Evolutionary conservation across 1,140 invertebrate species (phyloP).

Genomic region (Caligus rogercresseyi): DNA sequence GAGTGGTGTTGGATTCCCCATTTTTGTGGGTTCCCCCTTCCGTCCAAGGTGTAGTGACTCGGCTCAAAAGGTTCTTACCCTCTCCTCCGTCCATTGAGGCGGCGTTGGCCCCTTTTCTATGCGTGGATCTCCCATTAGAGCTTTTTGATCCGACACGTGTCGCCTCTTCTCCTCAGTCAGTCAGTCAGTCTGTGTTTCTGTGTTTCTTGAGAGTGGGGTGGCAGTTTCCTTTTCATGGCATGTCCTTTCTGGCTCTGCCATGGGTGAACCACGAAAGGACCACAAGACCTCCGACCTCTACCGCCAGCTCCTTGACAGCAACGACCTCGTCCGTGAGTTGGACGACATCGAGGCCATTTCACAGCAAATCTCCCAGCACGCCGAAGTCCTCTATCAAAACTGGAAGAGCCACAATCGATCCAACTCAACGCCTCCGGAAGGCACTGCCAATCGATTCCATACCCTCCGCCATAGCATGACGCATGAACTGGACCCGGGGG

Average conservation of each 20-base stretch:
- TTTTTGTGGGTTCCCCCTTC: too few species aligned
- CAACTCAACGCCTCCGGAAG: background rate
- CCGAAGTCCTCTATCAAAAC: conserved; percentile 18
- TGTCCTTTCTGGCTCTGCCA: background rate
- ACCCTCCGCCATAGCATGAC: background rate
- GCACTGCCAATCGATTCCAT: background rate
- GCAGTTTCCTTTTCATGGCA: too few species aligned
- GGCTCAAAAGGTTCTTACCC: too few species aligned
- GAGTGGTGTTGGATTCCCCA: too few species aligned
- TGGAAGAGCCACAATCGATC: conserved; percentile 11
- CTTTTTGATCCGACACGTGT: background rate
- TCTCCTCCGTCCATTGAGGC: too few species aligned
- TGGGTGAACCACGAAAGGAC: background rate
- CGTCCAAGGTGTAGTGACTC: too few species aligned
- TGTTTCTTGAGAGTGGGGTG: too few species aligned
- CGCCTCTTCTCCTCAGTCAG: too few species aligned
- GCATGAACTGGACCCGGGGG: too few species aligned
- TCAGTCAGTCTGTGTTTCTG: too few species aligned
- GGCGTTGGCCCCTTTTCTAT: too few species aligned
- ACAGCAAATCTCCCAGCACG: conserved; percentile 20
- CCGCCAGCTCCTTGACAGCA: conserved; percentile 15
- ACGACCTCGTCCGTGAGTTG: conserved; percentile 17
- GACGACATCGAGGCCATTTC: conserved; percentile 20
- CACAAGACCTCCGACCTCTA: conserved; percentile 12
- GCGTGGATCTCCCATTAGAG: too few species aligned